These are phyloP conservation scores for Vespertilio murinus DNA, from an alignment of 2,797 vertebrate species.

Conservation along the genomic window DNA sequence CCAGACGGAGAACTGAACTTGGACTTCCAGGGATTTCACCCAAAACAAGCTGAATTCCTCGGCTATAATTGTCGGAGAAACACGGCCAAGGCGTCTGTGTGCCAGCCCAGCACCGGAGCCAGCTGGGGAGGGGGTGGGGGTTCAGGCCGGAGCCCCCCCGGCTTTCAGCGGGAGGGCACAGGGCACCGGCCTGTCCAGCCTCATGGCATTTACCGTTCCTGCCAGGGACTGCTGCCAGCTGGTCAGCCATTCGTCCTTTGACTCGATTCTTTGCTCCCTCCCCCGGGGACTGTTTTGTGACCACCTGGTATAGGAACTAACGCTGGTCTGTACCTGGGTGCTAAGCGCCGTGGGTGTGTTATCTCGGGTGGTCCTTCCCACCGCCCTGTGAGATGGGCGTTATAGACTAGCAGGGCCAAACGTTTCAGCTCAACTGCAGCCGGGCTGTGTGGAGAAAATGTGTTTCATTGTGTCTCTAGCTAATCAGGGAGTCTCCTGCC, in stretches of 20 bases:
- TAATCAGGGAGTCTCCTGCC: not conserved
- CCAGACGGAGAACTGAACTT: conserved; percentile 42
- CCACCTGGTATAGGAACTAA: not conserved
- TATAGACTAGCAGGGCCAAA: not conserved
- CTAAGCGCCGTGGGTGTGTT: not conserved
- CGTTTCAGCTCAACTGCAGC: not conserved
- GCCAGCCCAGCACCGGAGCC: not conserved
- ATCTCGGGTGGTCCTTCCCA: not conserved
- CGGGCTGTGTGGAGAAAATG: not conserved
- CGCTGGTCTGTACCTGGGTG: not conserved
- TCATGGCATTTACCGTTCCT: accelerated
- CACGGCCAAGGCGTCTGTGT: conserved; percentile 33
- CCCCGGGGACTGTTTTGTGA: not conserved
- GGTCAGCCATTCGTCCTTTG: not conserved
- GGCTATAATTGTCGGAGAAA: conserved; percentile 51
- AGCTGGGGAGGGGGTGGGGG: not conserved
- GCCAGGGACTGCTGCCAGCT: not conserved
- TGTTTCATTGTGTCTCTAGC: not conserved
- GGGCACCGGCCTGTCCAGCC: not conserved
- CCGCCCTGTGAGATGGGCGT: not conserved
- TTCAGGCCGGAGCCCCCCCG: not conserved
- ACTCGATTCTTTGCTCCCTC: not conserved
- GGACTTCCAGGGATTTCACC: conserved; percentile 66
- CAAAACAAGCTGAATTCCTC: conserved; percentile 69
- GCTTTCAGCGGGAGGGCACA: not conserved